Evolutionary conservation across 2,888 invertebrate species (phyloP), one percentile per base, ranked within the genome.

Genomic region (Ligdia adustata): DNA sequence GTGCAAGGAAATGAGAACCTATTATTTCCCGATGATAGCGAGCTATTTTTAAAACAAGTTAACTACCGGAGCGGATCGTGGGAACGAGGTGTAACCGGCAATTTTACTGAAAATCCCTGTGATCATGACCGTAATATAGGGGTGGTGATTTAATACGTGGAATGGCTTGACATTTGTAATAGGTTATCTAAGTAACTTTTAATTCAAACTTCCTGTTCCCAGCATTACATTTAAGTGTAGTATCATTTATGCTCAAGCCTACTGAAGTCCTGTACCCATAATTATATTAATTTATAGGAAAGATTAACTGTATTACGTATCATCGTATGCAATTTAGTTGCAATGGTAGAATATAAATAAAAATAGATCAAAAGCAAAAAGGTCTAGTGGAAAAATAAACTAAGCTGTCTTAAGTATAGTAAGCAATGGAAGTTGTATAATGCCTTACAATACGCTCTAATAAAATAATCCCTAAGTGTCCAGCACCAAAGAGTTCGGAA

Each of bases 21-120:
- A 63, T 67, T 64, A 61, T 60, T 57, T 56, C 60, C 37, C 32
- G 20, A 43, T 60, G 63, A 59, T 59, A 59, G 52, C 53, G 46
- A 46, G 42, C 53, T 57, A 66, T 64, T 64, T 71, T 52, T 63
- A 51, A 62, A 63, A 57, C 59, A 33, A 62, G 63, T 63, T 54
- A 64, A 49, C 64, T 64, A 64, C 41, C 63, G 54, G 53, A 60
- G 59, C 64, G 56, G 9, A 54, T 62, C 69, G 69, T 72, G 73
- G 64, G 73, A 69, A 72, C 62, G 52, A 54, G 37, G 35, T 47
- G 37, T 57, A 64, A 60, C 60, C 39, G 44, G 54, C 55, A 62
- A 66, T 72, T 69, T 68, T 58, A 56, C 55, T 61, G 58, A 60
- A 61, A 64, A 57, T 39, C 47, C 43, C 41, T 39, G 35, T 55